Evolutionary conservation across 2,113 vertebrate genomes (phyloP), one percentile per base, ranked within the genome.

Genomic region (Pipa parva): DNA sequence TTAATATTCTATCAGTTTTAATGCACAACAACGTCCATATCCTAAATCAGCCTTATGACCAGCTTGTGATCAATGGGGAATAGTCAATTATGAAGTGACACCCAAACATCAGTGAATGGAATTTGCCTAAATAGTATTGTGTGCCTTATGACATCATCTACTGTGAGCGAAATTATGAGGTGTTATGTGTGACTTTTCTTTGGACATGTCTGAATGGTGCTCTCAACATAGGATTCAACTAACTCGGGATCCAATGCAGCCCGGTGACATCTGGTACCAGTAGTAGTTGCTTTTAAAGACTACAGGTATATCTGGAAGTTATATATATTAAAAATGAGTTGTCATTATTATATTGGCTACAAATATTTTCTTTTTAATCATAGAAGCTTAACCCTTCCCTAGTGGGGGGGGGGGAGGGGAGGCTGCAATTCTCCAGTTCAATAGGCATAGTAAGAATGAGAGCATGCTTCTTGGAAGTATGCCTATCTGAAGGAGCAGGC

Each of bases 291-390:
- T 5, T 17, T 42, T 42, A 15, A 42, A n/a, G 13, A n/a, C n/a
- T n/a, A n/a, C n/a, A n/a, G 15, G 13, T 42, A 42, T 13, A 42
- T n/a, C 4, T 42, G 39, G 39, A 42, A 42, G 39, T 42, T 42
- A 5, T n/a, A 42, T n/a, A n/a, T 42, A 42, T 42, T 42, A n/a
- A 42, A 42, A 42, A 42, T 42, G 39, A 42, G 21, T 48, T 15
- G 24, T 42, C 39, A 39, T 69, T 69, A 46, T 52, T 52, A 18
- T 24, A 9, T 1, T 52, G 13, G 21, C 45, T 59, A 26, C 55
- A 69, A 69, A 59, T 68, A 59, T 37, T 55, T 17, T 55, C 18
- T 52, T 59, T 59, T 52, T 17, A 28, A 60, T 60, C 31, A 4
- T 54, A 11, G 29, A 26, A 20, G 66, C 24, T 39, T 68, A 68